Conservation (phyloP, 2,797 vertebrate genomes). For the Eupleurogrammus muticus region DNA sequence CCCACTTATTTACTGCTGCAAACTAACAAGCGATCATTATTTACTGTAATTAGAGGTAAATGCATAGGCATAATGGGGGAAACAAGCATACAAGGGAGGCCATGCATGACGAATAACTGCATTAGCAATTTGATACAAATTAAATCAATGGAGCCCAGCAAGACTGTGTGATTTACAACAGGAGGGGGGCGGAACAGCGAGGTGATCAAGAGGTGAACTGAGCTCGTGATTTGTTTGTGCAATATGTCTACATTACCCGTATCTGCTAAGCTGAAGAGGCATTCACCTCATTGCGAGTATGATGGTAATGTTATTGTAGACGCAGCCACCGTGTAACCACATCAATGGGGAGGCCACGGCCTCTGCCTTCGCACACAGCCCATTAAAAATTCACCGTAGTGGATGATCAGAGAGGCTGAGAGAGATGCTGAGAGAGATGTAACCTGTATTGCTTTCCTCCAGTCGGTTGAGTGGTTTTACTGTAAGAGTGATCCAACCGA, state of each 20-base stretch:
- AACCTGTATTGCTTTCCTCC: slow-evolving; percentile 56
- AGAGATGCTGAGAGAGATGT: slow-evolving; percentile 51
- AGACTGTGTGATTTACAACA: slow-evolving; percentile 65
- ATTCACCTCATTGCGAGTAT: slow-evolving; percentile 43
- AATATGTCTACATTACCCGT: slow-evolving; percentile 46
- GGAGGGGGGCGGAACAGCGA: slow-evolving; percentile 38
- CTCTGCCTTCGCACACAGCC: slow-evolving; percentile 46
- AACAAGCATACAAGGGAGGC: slow-evolving; percentile 63
- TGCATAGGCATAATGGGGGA: slow-evolving; percentile 69
- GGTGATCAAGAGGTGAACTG: slow-evolving; percentile 70
- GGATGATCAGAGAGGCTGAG: slow-evolving; percentile 46
- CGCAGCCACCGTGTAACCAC: slow-evolving; percentile 51
- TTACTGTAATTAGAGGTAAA: slow-evolving; percentile 71
- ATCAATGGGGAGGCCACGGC: slow-evolving; percentile 37
- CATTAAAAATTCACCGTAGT: slow-evolving; percentile 48
- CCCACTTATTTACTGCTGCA: slow-evolving; percentile 58
- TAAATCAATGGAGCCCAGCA: slow-evolving; percentile 72
- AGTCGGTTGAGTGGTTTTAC: slow-evolving; percentile 73
- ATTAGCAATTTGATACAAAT: slow-evolving; percentile 80
- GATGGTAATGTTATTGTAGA: slow-evolving; percentile 39
- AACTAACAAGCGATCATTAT: slow-evolving; percentile 63
- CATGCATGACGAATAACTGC: slow-evolving; percentile 70
- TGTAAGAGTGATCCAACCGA: slow-evolving; percentile 69
- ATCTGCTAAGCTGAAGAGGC: slow-evolving; percentile 35
- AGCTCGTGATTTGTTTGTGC: slow-evolving; percentile 54